Evolutionary conservation across 2,888 invertebrate species (phyloP).

Genomic region (Chaetoderma sp.): DNA sequence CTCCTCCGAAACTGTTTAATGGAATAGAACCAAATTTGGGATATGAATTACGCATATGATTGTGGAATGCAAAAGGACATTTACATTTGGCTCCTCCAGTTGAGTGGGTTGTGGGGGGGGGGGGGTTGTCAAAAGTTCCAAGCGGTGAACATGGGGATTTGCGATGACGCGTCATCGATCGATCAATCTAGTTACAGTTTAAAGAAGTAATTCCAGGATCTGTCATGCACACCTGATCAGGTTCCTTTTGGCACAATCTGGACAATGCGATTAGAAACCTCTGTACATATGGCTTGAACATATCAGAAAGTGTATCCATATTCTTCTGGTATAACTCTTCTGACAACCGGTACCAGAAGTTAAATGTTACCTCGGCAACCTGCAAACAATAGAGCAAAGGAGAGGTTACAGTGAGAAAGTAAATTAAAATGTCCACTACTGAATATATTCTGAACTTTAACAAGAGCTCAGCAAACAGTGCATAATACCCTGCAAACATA

Average conservation of each 20-base stretch:
- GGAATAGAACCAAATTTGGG: too few relatives aligned
- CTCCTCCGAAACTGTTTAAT: too few relatives aligned
- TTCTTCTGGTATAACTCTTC: constrained; percentile 93
- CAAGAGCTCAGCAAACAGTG: background rate
- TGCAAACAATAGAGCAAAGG: constrained; percentile 57
- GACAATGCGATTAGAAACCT: constrained; percentile 89
- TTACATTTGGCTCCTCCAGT: too few relatives aligned
- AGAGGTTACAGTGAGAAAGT: too few relatives aligned
- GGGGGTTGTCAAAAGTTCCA: too few relatives aligned
- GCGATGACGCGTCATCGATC: too few relatives aligned
- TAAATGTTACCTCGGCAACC: constrained; percentile 89
- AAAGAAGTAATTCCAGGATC: too few relatives aligned
- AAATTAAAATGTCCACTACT: background rate
- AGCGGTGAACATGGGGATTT: too few relatives aligned
- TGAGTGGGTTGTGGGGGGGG: too few relatives aligned
- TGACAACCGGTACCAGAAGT: constrained; percentile 95
- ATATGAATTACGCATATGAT: too few relatives aligned
- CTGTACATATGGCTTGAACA: constrained; percentile 92
- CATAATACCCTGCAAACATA: background rate
- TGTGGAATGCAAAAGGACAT: too few relatives aligned
- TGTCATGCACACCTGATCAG: constrained; percentile 87
- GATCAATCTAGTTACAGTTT: too few relatives aligned
- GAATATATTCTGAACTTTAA: background rate
- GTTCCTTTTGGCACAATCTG: constrained; percentile 94
- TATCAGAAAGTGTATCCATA: constrained; percentile 81